These are phyloP conservation scores for Anoplophora glabripennis DNA, from an alignment of 1,140 invertebrate genomes.

Conservation along the genomic window DNA sequence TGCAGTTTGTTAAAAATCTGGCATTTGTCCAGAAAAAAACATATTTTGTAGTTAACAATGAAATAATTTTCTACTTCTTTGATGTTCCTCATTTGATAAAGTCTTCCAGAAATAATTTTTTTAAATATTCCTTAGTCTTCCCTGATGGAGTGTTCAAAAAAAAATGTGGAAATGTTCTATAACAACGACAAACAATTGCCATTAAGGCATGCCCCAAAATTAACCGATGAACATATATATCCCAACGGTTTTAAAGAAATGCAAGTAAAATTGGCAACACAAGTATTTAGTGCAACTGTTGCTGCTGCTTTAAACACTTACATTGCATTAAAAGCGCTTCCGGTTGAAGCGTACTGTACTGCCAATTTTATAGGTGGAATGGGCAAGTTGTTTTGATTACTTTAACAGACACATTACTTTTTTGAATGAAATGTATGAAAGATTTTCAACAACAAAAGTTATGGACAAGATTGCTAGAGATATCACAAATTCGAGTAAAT, in stretches of 20 bases:
- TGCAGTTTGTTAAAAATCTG: too few species aligned
- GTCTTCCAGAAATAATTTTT: conserved; percentile 31
- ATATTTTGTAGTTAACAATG: too few species aligned
- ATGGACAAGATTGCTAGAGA: too few species aligned
- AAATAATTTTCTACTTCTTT: conserved; percentile 33
- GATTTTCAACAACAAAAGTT: too few species aligned
- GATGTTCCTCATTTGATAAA: conserved; percentile 34
- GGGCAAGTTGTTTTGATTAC: too few species aligned
- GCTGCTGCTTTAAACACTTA: conserved; percentile 33
- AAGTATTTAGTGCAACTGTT: conserved; percentile 38
- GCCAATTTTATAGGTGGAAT: conserved; percentile 21
- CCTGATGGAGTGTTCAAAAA: not conserved
- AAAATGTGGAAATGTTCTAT: conserved; percentile 17
- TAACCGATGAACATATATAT: conserved; percentile 38
- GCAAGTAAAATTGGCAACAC: conserved; percentile 37
- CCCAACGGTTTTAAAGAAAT: conserved; percentile 42
- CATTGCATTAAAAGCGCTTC: conserved; percentile 21
- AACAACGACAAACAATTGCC: conserved; percentile 19
- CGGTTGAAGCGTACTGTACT: conserved; percentile 16
- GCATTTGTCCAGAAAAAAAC: too few species aligned
- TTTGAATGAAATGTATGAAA: too few species aligned
- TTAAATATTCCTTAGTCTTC: conserved; percentile 21
- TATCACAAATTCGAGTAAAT: too few species aligned
- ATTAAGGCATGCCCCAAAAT: conserved; percentile 21
- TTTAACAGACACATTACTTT: too few species aligned